Percentiles rank a stretch among this genome's conserved stretches.
phyloP scores from a whole-genome alignment of 2,888 invertebrate genomes.

The Serrognathus titanus region DNA sequence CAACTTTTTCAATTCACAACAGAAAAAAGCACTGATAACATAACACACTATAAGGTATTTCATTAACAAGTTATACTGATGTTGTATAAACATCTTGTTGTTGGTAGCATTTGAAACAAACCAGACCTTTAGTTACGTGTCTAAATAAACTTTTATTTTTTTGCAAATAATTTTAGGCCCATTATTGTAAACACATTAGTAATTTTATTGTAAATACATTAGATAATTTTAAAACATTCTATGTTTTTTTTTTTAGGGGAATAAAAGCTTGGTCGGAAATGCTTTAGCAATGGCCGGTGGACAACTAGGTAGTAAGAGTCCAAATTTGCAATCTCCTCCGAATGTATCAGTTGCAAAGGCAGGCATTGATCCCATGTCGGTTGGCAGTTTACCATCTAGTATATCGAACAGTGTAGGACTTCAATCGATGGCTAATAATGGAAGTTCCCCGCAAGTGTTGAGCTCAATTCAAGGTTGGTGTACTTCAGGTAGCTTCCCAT shows the following conservation, averaged over 20 bases:
- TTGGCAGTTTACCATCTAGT: slow-evolving; percentile 54
- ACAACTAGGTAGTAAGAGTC: slow-evolving; percentile 77
- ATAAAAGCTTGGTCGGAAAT: slow-evolving; percentile 67
- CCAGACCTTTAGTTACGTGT: too few species aligned
- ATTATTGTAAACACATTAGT: not conserved
- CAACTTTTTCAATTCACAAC: too few species aligned
- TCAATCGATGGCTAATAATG: slow-evolving; percentile 61
- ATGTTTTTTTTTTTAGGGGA: slow-evolving; percentile 55
- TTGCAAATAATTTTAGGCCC: not conserved
- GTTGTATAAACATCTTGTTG: too few species aligned
- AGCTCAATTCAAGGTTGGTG: slow-evolving; percentile 65
- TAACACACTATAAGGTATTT: too few species aligned
- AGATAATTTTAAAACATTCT: not conserved
- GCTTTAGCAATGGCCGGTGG: slow-evolving; percentile 71
- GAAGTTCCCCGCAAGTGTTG: slow-evolving; percentile 68
- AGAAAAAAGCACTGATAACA: too few species aligned
- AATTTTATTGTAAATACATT: not conserved
- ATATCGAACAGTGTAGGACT: slow-evolving; percentile 53
- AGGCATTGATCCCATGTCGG: slow-evolving; percentile 57
- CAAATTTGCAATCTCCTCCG: slow-evolving; percentile 80
- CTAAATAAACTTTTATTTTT: too few species aligned
- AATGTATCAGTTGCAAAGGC: slow-evolving; percentile 73
- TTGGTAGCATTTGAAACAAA: too few species aligned
- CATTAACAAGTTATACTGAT: too few species aligned
- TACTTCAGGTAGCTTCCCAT: not conserved